Evolutionary conservation across 2,888 invertebrate genomes (phyloP), one percentile per base, ranked within the genome.

Genomic region (Timandra comae): DNA sequence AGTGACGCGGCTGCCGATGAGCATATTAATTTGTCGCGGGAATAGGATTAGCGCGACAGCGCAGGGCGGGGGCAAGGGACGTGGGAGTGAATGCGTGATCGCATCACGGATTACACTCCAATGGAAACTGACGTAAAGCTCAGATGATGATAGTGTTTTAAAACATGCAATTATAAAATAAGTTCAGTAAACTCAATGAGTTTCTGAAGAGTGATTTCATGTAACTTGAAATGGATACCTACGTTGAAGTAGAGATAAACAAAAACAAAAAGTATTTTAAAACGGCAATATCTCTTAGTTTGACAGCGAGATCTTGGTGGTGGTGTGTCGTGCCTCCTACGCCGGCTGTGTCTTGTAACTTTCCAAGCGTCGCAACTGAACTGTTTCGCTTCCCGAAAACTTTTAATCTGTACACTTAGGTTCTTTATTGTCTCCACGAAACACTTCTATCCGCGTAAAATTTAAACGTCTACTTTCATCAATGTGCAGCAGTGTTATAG

Each of bases 21-120:
- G 78, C 84, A 80, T 82, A 82, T 81, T 82, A 82, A 84, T 84
- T 80, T 81, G 81, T 81, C 75, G 72, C 74, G 72, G 72, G 68
- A 71, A 79, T 73, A 69, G 81, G 81, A 81, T 84, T 82, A 82
- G 69, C 66, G 65, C 51, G 59, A 46, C 40, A 39, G 47, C 49
- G 57, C 49, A 16, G 58, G 43, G 10, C 9, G 24, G 11, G 11
- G 10, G 7, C 8, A 22, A n/a, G 24, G 39, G 44, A 34, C 44
- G 34, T 44, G 33, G 49, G 41, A 50, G 46, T 45, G 56, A 51
- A 49, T 52, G 58, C 56, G 60, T 60, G 68, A 68, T 64, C 63
- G 58, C 67, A 73, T 70, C 67, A 63, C 40, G 45, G 33, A 45
- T 45, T 48, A 45, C 36, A n/a, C n/a, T n/a, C n/a, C n/a, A n/a